These are phyloP conservation scores for Dendroctonus ponderosae DNA, from an alignment of 1,140 invertebrate species.

Conservation along the genomic window DNA sequence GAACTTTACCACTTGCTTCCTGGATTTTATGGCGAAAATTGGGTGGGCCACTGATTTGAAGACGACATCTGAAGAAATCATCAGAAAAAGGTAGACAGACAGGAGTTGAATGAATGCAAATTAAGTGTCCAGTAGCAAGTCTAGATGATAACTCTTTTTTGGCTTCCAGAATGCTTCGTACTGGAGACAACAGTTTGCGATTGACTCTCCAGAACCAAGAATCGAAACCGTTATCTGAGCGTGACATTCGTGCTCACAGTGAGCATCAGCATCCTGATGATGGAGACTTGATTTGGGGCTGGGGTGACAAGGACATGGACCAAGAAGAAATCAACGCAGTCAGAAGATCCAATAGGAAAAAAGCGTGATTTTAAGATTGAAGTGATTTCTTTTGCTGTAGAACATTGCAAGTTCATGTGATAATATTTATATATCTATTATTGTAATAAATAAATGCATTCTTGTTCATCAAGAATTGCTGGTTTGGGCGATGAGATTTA, in stretches of 20 bases:
- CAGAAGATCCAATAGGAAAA: constrained; percentile 35
- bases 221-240: background rate
- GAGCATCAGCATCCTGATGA: constrained; percentile 34
- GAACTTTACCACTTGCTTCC: constrained; percentile 55
- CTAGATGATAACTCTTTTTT: too few species aligned
- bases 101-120: too few species aligned
- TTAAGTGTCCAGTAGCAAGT: too few species aligned
- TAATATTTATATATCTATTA: too few species aligned
- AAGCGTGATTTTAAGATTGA: constrained; percentile 7
- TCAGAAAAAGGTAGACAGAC: constrained; percentile 50
- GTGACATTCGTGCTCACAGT: constrained; percentile 24
- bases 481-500: too few species aligned
- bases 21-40: constrained; percentile 58
- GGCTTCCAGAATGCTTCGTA: constrained; percentile 51
- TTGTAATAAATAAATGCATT: too few species aligned
- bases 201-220: background rate
- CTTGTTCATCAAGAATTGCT: too few species aligned
- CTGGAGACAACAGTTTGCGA: constrained; percentile 59
- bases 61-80: constrained; percentile 56
- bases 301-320: constrained; percentile 55
- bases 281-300: constrained; percentile 52
- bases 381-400: background rate
- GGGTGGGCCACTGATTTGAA: constrained; percentile 66
- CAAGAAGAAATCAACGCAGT: constrained; percentile 41
- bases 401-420: too few species aligned